Conservation (phyloP, 2,888 invertebrate genomes). For the Eupsilia transversa region DNA sequence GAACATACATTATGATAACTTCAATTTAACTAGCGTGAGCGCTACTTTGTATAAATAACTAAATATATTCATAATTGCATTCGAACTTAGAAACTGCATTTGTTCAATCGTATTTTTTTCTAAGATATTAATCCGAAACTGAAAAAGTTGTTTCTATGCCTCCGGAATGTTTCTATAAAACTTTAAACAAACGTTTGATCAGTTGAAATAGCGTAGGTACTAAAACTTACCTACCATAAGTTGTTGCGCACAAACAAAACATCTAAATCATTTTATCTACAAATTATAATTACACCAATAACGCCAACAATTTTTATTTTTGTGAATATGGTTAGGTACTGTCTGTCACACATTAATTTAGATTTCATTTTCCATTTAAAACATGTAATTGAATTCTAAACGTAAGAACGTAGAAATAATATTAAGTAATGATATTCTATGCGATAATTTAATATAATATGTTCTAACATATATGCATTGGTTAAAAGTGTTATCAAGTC, state of each 20-base stretch:
- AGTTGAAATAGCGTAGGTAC: background rate
- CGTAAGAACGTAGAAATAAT: background rate
- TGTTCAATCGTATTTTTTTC: background rate
- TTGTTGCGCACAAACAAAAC: slow-evolving; percentile 13
- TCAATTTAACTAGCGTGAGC: background rate
- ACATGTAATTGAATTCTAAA: background rate
- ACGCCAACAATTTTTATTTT: slow-evolving; percentile 17
- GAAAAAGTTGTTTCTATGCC: background rate
- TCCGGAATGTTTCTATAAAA: background rate
- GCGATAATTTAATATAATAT: background rate
- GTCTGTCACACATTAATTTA: background rate
- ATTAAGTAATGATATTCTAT: background rate
- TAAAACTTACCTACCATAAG: background rate
- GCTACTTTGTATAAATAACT: background rate
- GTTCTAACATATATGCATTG: slow-evolving; percentile 14
- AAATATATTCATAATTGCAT: background rate
- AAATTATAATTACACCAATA: slow-evolving; percentile 16
- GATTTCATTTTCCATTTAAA: background rate
- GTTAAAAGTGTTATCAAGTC: slow-evolving; percentile 7
- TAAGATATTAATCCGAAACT: background rate
- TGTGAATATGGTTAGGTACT: slow-evolving; percentile 1
- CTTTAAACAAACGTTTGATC: background rate
- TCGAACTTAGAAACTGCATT: background rate
- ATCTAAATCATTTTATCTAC: slow-evolving; percentile 24
- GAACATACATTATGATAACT: slow-evolving; percentile 34